These are phyloP conservation scores for Lithobates sylvaticus DNA, from an alignment of 2,797 vertebrate genomes.

Conservation along the genomic window DNA sequence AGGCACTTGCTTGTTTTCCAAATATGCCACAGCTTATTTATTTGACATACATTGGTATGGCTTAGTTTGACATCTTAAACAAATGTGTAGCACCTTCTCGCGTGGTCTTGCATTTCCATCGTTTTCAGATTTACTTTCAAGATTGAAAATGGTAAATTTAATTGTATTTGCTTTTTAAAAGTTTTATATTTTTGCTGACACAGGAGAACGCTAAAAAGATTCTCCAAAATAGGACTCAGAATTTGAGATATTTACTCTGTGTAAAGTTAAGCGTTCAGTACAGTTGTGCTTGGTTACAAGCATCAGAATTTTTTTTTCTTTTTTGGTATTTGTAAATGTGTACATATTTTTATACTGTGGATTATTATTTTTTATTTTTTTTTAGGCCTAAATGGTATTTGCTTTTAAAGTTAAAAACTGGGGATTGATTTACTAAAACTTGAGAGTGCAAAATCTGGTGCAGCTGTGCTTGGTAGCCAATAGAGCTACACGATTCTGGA, in stretches of 20 bases:
- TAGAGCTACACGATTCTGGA: no score
- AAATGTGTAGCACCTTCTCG: not conserved
- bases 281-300: constrained; percentile 5
- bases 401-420: not conserved
- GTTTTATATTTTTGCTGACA: not conserved
- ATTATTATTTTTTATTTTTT: not conserved
- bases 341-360: constrained; percentile 46
- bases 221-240: not conserved
- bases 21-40: not conserved
- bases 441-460: no score
- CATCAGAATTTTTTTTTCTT: not conserved
- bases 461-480: no score
- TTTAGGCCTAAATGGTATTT: constrained; percentile 7
- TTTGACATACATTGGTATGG: not conserved
- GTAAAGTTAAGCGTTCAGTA: not conserved
- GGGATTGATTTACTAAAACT: no score
- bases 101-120: constrained; percentile 7
- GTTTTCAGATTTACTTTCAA: not conserved
- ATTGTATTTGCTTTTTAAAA: not conserved
- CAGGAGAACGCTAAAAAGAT: not conserved
- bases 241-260: not conserved
- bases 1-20: not conserved
- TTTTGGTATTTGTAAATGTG: constrained; percentile 36
- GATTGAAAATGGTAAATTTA: not conserved
- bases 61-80: not conserved